phyloP scores from a whole-genome alignment of 2,888 invertebrate species.

The Spisula solida region DNA sequence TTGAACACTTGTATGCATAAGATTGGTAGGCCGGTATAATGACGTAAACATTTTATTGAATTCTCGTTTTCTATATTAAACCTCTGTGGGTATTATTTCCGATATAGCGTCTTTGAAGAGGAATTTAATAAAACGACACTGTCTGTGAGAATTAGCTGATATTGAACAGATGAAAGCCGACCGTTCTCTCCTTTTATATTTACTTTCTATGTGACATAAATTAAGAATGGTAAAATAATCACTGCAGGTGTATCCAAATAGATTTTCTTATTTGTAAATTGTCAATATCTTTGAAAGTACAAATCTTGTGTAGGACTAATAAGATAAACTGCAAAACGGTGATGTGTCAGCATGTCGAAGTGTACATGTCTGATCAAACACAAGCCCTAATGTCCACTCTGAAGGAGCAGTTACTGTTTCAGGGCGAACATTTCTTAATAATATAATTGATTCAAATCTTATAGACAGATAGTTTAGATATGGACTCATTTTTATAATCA shows the following conservation, averaged over 20 bases:
- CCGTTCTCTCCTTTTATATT: neutral
- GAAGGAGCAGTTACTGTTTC: too few species aligned
- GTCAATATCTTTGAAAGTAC: constrained; percentile 16
- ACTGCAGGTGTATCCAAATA: neutral
- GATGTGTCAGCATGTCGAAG: neutral
- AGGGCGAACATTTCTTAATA: too few species aligned
- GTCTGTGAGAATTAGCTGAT: neutral
- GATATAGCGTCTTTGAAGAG: constrained; percentile 7
- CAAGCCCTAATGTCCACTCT: too few species aligned
- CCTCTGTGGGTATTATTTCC: neutral
- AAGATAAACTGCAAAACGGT: neutral
- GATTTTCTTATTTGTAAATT: neutral
- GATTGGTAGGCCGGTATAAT: neutral
- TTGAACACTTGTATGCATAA: neutral
- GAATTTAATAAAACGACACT: constrained; percentile 8
- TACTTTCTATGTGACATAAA: neutral
- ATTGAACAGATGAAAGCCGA: neutral
- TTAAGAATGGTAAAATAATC: neutral
- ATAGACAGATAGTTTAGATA: too few species aligned
- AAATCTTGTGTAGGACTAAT: neutral
- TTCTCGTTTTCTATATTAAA: constrained; percentile 10
- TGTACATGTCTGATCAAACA: too few species aligned
- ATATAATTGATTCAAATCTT: too few species aligned
- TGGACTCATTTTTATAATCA: too few species aligned
- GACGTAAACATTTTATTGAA: neutral